phyloP scores from a whole-genome alignment of 2,113 vertebrate genomes.

The Eidolon helvum region DNA sequence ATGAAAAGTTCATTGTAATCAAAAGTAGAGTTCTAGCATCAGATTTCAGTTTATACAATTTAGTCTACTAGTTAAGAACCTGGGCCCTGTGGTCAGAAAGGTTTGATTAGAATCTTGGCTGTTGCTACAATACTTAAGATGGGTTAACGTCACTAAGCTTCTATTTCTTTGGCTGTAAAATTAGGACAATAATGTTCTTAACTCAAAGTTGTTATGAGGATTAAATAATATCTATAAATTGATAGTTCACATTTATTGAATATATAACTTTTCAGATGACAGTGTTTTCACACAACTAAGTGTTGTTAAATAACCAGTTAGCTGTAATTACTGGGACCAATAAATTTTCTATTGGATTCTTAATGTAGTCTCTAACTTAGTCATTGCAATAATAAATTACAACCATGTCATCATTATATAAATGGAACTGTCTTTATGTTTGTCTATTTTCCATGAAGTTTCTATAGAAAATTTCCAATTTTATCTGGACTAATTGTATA shows the following conservation, averaged over 20 bases:
- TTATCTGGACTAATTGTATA: constrained; percentile 22
- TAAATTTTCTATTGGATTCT: background rate
- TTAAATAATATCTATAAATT: constrained; percentile 19
- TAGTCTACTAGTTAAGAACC: background rate
- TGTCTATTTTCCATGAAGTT: constrained; percentile 37
- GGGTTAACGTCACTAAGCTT: background rate
- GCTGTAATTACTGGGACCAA: background rate
- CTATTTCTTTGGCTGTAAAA: constrained; percentile 21
- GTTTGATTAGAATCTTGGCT: background rate
- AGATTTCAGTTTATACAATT: constrained; percentile 2
- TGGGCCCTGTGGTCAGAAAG: background rate
- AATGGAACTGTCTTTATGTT: background rate
- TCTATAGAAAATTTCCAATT: constrained; percentile 43
- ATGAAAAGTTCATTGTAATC: background rate
- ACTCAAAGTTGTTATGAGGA: background rate
- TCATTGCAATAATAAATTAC: background rate
- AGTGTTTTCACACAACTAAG: background rate
- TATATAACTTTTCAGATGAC: constrained; percentile 18
- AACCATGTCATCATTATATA: constrained; percentile 29
- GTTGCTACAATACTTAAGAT: background rate
- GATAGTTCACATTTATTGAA: background rate
- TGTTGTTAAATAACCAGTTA: constrained; percentile 48
- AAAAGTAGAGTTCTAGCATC: background rate
- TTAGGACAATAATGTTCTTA: constrained; percentile 11
- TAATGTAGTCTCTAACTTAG: constrained; percentile 25